A percentile compares a stretch with the other conserved stretches of the same genome.
Conservation (phyloP, 2,797 vertebrate species). For the Premnoplex brunnescens region DNA sequence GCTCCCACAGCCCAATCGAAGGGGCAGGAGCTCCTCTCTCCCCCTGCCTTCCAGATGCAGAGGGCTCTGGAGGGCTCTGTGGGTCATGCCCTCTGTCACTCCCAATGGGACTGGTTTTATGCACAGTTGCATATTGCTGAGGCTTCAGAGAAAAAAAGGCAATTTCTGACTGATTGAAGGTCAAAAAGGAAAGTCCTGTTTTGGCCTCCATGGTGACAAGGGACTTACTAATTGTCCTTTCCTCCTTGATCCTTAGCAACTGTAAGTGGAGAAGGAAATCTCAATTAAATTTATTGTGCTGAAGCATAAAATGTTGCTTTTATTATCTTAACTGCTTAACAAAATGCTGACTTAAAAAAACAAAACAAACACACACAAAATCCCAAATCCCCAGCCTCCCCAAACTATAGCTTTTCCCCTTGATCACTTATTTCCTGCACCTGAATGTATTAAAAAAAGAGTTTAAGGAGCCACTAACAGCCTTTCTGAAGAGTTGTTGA, state of each 20-base stretch:
- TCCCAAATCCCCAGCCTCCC: neutral
- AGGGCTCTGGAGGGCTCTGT: neutral
- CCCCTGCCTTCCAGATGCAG: neutral
- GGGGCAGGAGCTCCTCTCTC: neutral
- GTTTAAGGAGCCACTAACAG: neutral
- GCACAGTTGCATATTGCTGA: neutral
- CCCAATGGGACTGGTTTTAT: neutral
- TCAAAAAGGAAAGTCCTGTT: neutral
- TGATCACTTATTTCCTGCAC: neutral
- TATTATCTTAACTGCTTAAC: conserved; percentile 3
- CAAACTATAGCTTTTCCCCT: neutral
- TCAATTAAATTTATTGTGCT: neutral
- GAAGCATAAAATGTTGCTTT: neutral
- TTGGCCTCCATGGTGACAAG: neutral
- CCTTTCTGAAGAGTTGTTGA: neutral
- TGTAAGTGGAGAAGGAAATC: conserved; percentile 3
- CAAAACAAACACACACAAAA: neutral
- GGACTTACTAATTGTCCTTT: conserved; percentile 38
- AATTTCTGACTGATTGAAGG: neutral
- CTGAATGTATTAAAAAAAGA: neutral
- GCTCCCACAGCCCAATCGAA: neutral
- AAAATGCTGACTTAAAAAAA: conserved; percentile 1
- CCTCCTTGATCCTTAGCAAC: conserved; percentile 24
- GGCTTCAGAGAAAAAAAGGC: neutral
- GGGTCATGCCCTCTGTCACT: neutral